Conservation (phyloP, 2,888 invertebrate genomes). For the Archips crataeganus region DNA sequence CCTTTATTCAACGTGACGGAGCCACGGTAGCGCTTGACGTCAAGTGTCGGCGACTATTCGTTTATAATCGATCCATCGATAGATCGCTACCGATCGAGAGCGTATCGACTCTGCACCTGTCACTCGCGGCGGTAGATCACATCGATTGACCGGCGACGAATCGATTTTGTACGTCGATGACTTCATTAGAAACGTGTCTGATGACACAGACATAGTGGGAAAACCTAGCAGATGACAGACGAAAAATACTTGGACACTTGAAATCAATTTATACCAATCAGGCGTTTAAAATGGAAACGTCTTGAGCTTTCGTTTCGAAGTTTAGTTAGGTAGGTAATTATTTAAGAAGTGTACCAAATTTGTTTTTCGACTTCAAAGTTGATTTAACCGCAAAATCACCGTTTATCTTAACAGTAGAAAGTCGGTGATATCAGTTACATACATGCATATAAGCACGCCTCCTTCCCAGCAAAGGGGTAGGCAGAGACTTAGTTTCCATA, state of each 20-base stretch:
- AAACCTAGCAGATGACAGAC: neutral
- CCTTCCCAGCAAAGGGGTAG: too few species aligned
- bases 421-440: too few species aligned
- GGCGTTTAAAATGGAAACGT: too few species aligned
- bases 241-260: slow-evolving; percentile 1
- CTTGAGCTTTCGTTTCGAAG: too few species aligned
- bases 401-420: too few species aligned
- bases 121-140: slow-evolving; percentile 75
- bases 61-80: slow-evolving; percentile 75
- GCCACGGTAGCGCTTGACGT: slow-evolving; percentile 58
- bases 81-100: slow-evolving; percentile 67
- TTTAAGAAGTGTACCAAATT: neutral
- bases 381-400: too few species aligned
- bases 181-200: slow-evolving; percentile 70
- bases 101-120: slow-evolving; percentile 71
- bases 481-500: too few species aligned
- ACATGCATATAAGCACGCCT: too few species aligned
- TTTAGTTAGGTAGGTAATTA: too few species aligned
- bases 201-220: neutral
- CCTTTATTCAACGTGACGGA: slow-evolving; percentile 75
- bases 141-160: slow-evolving; percentile 74
- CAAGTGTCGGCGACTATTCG: slow-evolving; percentile 68
- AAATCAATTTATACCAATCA: neutral
- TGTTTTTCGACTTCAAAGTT: neutral
- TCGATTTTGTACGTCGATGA: slow-evolving; percentile 76